Evolutionary conservation across 2,113 vertebrate genomes (phyloP), one percentile per base, ranked within the genome.

Genomic region (Megaptera novaeangliae): DNA sequence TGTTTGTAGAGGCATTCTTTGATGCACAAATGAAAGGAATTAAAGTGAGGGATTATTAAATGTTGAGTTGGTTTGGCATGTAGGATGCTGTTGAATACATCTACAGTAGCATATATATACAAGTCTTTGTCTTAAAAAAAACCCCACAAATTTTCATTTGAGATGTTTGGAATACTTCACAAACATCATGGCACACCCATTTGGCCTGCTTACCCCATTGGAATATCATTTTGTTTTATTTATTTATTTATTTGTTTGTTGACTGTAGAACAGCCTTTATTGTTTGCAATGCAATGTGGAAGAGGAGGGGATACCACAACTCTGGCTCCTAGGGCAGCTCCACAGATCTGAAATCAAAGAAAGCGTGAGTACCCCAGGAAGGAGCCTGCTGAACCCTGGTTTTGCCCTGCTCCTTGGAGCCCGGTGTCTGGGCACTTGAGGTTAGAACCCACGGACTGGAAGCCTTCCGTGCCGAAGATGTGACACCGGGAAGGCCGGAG

Each of bases 1-100:
- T 64, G n/a, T 44, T 63, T 87, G 27, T 55, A 61, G 81, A 78
- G 23, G 46, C 46, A 75, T 69, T 61, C 71, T 91, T 69, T 84
- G 52, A 74, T 69, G 15, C 25, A 21, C 21, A 87, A 77, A 59
- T 78, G 39, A 80, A 49, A 92, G 44, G 27, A 31, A 23, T 75
- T 64, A 36, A 15, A 55, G 18, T 81, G 25, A 21, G 57, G 41
- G 55, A 64, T 36, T 63, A 80, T 36, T 59, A 72, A 71, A 23
- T 23, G 57, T 31, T n/a, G 61, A 21, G 9, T 27, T 72, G 66
- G 41, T 21, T 52, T 41, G 3, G 41, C 52, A 64, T 23, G 12
- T 18, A 64, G 74, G 6, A 39, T 44, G 72, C 23, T 52, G 83
- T 46, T 18, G 12, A 63, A 25, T 34, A 46, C 23, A 92, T 39